phyloP scores from a whole-genome alignment of 2,888 invertebrate species.

The Latheticus oryzae region DNA sequence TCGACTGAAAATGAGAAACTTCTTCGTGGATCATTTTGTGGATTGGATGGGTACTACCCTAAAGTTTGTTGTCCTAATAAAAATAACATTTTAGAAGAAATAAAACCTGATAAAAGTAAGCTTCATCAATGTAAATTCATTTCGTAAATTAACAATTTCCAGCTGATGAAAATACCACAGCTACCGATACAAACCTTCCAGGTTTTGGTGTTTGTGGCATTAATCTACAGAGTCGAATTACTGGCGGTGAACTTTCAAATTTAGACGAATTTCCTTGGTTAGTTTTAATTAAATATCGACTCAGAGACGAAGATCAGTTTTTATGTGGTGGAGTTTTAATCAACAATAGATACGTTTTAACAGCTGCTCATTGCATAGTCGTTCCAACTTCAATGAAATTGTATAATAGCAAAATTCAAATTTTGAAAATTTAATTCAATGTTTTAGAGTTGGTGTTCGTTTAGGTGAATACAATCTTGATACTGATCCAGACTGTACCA shows the following conservation, averaged over 20 bases:
- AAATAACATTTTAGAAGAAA: neutral
- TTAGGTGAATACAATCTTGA: constrained; percentile 75
- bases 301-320: constrained; percentile 65
- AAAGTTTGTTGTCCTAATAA: neutral
- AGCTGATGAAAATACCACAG: too few species aligned
- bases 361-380: constrained; percentile 81
- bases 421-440: constrained; percentile 1
- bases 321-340: constrained; percentile 74
- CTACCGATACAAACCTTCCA: too few species aligned
- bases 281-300: constrained; percentile 74
- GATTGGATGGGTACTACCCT: neutral
- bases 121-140: too few species aligned
- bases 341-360: constrained; percentile 75
- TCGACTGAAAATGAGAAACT: neutral
- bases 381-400: constrained; percentile 64
- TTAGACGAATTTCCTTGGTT: constrained; percentile 80
- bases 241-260: constrained; percentile 72
- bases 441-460: constrained; percentile 68
- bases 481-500: constrained; percentile 70
- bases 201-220: constrained; percentile 72
- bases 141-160: too few species aligned
- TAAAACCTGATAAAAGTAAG: too few species aligned
- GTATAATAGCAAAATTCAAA: too few species aligned
- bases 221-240: constrained; percentile 68
- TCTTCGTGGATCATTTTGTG: neutral